Conservation (phyloP, 2,888 invertebrate species). For the Drosophila greeni region DNA sequence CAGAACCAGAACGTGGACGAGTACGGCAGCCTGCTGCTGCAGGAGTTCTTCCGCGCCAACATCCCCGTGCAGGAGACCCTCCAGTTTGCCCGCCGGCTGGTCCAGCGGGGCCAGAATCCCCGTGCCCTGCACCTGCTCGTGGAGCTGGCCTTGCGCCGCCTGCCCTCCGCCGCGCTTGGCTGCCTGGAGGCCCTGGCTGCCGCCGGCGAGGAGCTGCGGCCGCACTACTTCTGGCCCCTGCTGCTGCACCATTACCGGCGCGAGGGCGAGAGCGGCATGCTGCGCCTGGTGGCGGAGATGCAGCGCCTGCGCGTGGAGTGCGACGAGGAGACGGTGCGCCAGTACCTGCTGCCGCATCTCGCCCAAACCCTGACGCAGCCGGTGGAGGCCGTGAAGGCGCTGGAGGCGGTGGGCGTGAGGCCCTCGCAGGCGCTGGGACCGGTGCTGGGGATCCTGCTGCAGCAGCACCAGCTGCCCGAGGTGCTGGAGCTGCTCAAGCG, state of each 20-base stretch:
- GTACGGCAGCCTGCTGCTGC: constrained; percentile 81
- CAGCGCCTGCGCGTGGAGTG: constrained; percentile 80
- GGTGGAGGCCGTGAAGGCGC: constrained; percentile 62
- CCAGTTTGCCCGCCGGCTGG: constrained; percentile 68
- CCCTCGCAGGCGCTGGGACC: constrained; percentile 65
- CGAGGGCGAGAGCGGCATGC: constrained; percentile 81
- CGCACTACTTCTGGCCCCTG: constrained; percentile 85
- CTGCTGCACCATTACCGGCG: constrained; percentile 80
- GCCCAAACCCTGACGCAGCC: constrained; percentile 69
- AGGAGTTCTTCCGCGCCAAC: constrained; percentile 81
- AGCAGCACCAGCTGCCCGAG: constrained; percentile 53
- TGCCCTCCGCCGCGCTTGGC: constrained; percentile 52
- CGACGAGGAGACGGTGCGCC: constrained; percentile 81
- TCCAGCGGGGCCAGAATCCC: constrained; percentile 66
- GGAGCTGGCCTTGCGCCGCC: constrained; percentile 80
- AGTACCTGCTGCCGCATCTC: constrained; percentile 81
- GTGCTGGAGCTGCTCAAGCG: constrained; percentile 58
- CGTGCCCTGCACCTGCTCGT: constrained; percentile 80
- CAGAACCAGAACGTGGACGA: constrained; percentile 80
- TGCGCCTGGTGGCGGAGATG: constrained; percentile 81
- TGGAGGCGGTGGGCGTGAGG: constrained; percentile 41
- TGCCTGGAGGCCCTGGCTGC: constrained; percentile 65
- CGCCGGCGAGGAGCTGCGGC: constrained; percentile 75
- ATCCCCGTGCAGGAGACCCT: constrained; percentile 76
- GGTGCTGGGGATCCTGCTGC: constrained; percentile 70